A percentile compares a stretch with the other conserved stretches of the same genome.
These are phyloP conservation scores for Holotrichia oblita DNA, from an alignment of 1,140 invertebrate species.

Conservation along the genomic window DNA sequence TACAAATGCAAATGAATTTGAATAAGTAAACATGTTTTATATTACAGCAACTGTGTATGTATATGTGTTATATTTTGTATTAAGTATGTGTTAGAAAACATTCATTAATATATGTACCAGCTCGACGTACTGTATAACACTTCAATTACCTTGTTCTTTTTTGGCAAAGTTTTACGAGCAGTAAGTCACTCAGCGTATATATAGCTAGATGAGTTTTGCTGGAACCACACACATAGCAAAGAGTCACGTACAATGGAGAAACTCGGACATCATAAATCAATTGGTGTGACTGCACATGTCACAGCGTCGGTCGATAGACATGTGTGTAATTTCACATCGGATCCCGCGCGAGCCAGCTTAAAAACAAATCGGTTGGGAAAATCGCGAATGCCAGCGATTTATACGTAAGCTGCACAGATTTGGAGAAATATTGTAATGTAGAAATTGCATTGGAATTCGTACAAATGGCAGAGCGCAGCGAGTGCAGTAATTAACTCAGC, in stretches of 20 bases:
- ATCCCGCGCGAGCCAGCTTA: not conserved
- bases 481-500: not conserved
- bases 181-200: not conserved
- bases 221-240: not conserved
- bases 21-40: not conserved
- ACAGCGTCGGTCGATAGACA: slow-evolving; percentile 28
- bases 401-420: slow-evolving; percentile 11
- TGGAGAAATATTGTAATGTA: not conserved
- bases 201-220: not conserved
- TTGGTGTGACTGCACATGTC: slow-evolving; percentile 36
- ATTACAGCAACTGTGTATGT: not conserved
- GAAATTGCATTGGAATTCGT: not conserved
- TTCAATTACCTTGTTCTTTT: too few species aligned
- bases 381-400: not conserved
- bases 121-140: too few species aligned
- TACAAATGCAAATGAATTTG: not conserved
- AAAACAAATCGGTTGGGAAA: slow-evolving; percentile 16
- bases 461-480: not conserved
- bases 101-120: too few species aligned
- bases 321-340: slow-evolving; percentile 31
- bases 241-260: slow-evolving; percentile 10
- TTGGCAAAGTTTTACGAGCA: not conserved
- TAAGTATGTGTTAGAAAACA: too few species aligned
- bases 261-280: slow-evolving; percentile 34
- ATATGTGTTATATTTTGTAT: too few species aligned